Evolutionary conservation across 2,113 vertebrate genomes (phyloP), one percentile per base, ranked within the genome.

Genomic region (Corvus moneduloides): DNA sequence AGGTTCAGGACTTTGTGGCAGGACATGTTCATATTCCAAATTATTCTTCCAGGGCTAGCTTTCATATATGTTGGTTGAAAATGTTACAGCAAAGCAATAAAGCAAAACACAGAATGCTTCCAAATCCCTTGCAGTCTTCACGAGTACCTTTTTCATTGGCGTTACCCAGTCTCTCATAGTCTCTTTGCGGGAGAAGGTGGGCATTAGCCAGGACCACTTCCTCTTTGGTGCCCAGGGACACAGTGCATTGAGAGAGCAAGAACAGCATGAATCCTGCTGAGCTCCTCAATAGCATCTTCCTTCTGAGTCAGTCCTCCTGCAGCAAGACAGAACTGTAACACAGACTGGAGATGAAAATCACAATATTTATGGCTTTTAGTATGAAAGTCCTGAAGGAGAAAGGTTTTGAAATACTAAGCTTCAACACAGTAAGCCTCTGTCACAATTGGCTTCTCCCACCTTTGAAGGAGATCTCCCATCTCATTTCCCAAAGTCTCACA

Each of bases 141-240:
- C 17, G 23, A 90, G 26, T 98, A 98, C 98, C 98, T 98, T 96
- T 98, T 73, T 98, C 97, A 84, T 97, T 94, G 37, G 11, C 39
- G 41, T 99, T 99, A 66, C 97, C 56, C 83, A 99, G 97, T 46
- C 85, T 87, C 67, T 97, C 96, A 23, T 97, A 96, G 28, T 97
- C 97, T 77, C 97, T 95, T 8, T 93, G 84, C 2, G 95, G 51
- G 27, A 99, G 98, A 32, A 99, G 97, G 67, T 98, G 97, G 24
- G 97, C 91, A 64, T 99, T 99, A 68, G 93, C 89, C 72, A 98
- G 84, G 44, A 96, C 90, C 67, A 97, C 96, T 56, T 93, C 93
- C 33, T 97, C 95, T 89, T 97, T 97, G 78, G 71, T 66, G 68
- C 94, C 84, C 24, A 78, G 82, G 87, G 87, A 90, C 68, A 46